Base-by-base conservation (phyloP, 2,113 vertebrate genomes). In the Pionites leucogaster region DNA sequence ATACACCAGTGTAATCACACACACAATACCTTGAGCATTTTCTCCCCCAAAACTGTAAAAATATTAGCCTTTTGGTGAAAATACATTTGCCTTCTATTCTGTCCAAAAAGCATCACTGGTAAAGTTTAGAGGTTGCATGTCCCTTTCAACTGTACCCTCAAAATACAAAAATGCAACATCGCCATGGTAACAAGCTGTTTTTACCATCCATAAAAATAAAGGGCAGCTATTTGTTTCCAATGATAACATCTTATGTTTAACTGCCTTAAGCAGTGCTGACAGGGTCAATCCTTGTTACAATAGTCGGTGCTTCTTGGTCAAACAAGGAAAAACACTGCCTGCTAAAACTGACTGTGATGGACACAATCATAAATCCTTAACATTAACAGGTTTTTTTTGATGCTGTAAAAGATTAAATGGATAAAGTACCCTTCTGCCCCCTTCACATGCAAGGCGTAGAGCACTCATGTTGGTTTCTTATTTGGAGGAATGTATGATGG, bases 41-140 rank as follows among this genome's bases (percentile, higher is more conserved):
- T 82, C 52, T 4, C 19, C 12, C 7, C 4, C 1, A 14, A 75
- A 81, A 37, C 28, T 78, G 16, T 60, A 93, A 49, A 59, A 59
- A 35, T 24, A 59, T 35, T 24, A 59, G 57, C 9, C 57, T 23
- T 59, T 35, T 59, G 57, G 16, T 24, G 33, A 59, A 59, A 35
- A 35, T 24, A 35, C 22, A 24, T 59, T 59, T 59, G 35, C 10
- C 49, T 69, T 87, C 42, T 49, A 2, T 86, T 44, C 90, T 90
- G 47, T 76, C 88, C 86, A 55, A 67, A 11, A 77, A 62, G 23
- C 52, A 81, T 75, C 57, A 11, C 22, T 86, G 37, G n/a, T 65
- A 31, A 88, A 94, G 79, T 97, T 97, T 91, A 88, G 96, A 95
- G 70, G 70, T 92, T 55, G 27, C 70, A 27, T 86, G 41, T 74